Base-by-base conservation (phyloP, 1,140 invertebrate species). In the Neuroterus valhalla region DNA sequence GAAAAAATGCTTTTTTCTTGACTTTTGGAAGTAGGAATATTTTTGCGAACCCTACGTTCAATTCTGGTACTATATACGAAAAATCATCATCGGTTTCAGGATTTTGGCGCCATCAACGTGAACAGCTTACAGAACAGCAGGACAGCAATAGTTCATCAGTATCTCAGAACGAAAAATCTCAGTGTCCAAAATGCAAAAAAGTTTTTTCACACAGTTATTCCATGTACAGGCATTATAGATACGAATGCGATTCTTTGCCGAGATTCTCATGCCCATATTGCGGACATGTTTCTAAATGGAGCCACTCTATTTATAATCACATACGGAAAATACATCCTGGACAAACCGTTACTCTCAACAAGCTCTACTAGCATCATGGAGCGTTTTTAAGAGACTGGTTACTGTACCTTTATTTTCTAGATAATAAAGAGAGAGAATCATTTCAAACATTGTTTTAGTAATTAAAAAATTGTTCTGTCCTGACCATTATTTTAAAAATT, bases 161-260 rank as follows among this genome's bases (percentile, higher is more conserved):
- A 52, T 23, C 55, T 68, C 2, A 26, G 26, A 12, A 80, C 8
- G 44, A 77, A 23, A 84, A 85, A 42, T 78, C 78, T 71, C 75
- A 81, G 23, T 90, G 88, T 48, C 83, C 86, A 17, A 88, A 88
- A 43, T 89, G 88, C 80, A 77, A 77, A 62, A 87, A 84, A 77
- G 77, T 75, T 78, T 89, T 88, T 73, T 87, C 87, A 6, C 86
- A 88, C 69, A 92, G 91, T 82, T 90, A 91, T 81, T 91, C 92
- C 71, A 91, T 93, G 81, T 91, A 91, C 76, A 88, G 92, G 71
- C 93, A 95, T 86, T 92, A 92, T 79, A 93, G 92, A 85, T 94
- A 93, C 86, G 93, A 94, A 84, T 95, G 94, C 85, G 93, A 93
- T 48, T 92, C 93, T 31, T 87, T 92, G 77, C 93, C 93, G 3